These are phyloP conservation scores for Ataeniobius toweri DNA, from an alignment of 2,797 vertebrate species.

Conservation along the genomic window DNA sequence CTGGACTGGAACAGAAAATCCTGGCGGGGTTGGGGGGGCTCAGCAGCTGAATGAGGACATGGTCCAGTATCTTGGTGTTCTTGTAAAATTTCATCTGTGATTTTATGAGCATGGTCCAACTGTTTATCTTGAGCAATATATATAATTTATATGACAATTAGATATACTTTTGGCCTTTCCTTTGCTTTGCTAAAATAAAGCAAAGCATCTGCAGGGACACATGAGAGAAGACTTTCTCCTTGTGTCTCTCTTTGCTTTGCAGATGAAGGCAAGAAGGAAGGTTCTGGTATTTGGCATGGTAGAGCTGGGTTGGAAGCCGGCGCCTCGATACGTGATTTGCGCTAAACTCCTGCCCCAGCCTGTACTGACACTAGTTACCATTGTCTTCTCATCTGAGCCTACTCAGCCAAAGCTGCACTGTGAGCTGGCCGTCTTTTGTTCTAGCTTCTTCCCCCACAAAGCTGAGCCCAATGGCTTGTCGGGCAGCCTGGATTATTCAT, in stretches of 20 bases:
- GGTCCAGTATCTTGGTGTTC: constrained; percentile 55
- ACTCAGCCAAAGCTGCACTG: constrained; percentile 75
- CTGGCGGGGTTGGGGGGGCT: constrained; percentile 64
- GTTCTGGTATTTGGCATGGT: constrained; percentile 70
- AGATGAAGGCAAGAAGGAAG: constrained; percentile 49
- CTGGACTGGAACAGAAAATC: constrained; percentile 78
- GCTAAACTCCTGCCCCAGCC: constrained; percentile 71
- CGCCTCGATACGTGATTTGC: constrained; percentile 72
- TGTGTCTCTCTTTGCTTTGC: constrained; percentile 49
- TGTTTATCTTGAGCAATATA: constrained; percentile 52
- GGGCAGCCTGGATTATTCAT: constrained; percentile 83
- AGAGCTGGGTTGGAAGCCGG: constrained; percentile 54
- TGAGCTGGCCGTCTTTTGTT: constrained; percentile 80
- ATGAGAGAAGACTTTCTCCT: constrained; percentile 56
- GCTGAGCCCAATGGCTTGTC: constrained; percentile 74
- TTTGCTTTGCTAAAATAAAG: constrained; percentile 28
- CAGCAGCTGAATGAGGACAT: constrained; percentile 67
- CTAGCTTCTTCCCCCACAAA: constrained; percentile 75
- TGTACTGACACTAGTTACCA: constrained; percentile 74
- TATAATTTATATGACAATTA: constrained; percentile 35
- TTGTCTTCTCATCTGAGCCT: constrained; percentile 76
- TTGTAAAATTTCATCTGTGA: constrained; percentile 58
- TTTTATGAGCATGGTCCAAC: constrained; percentile 48
- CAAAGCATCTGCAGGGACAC: constrained; percentile 69
- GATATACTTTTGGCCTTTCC: constrained; percentile 25